phyloP scores from a whole-genome alignment of 2,113 vertebrate species.

The Emydocephalus ijimae region DNA sequence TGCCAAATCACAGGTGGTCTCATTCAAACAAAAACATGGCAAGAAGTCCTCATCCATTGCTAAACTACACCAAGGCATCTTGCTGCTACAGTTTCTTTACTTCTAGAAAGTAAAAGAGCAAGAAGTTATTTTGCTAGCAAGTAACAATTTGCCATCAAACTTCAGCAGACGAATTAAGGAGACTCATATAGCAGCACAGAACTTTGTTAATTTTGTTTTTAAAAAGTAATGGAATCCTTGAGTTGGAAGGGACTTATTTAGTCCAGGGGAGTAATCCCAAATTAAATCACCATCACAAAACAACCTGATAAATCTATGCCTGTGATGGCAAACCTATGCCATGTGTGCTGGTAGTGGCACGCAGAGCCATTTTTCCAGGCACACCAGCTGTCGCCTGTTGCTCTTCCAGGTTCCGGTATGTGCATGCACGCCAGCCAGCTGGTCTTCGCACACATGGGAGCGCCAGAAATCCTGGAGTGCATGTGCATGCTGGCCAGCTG shows the following conservation, averaged over 20 bases:
- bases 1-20: neutral
- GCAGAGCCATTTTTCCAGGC: too few relatives aligned
- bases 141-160: neutral
- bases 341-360: too few relatives aligned
- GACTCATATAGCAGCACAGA: neutral
- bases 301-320: neutral
- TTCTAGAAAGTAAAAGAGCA: slow-evolving; percentile 1
- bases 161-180: too few relatives aligned
- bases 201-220: neutral
- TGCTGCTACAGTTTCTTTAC: neutral
- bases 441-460: too few relatives aligned
- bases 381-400: too few relatives aligned
- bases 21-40: slow-evolving; percentile 1
- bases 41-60: neutral
- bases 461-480: too few relatives aligned
- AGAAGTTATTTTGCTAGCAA: neutral
- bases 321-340: too few relatives aligned
- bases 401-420: too few relatives aligned
- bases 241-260: neutral
- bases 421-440: too few relatives aligned
- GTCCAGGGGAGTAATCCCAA: neutral
- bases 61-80: neutral
- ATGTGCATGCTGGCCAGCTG: too few relatives aligned
- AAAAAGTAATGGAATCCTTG: neutral
- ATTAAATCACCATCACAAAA: neutral